Evolutionary conservation across 1,140 invertebrate species (phyloP), one percentile per base, ranked within the genome.

Genomic region (Samia ricini): DNA sequence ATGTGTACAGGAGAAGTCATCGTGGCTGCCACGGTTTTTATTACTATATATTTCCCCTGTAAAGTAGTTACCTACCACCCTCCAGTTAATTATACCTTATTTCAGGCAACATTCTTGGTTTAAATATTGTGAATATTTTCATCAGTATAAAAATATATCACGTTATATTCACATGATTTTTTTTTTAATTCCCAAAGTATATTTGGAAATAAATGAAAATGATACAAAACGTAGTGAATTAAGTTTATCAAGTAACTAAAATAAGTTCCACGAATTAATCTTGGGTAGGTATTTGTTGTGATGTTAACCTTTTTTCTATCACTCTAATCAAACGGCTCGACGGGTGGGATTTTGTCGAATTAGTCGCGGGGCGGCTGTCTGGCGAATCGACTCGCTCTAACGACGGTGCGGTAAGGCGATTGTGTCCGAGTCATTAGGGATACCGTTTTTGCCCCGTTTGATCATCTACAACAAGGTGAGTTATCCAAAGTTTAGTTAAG

Each of bases 371-470:
- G 33, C 18, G n/a, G 15, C 23, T 33, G 29, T 42, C 33, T 42
- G 1, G 33, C 33, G 36, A 24, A 55, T 55, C 55, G 29, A 33
- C 36, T 22, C 36, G 36, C 20, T 23, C 29, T 59, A 49, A 59
- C 57, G 57, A 59, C 19, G 57, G 22, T 19, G 26, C 12, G 21
- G 20, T 49, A 58, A 49, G 57, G 18, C 57, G 57, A 59, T 59
- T 59, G 36, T 49, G 57, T 50, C 57, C 57, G 57, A 49, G 21
- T 59, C 57, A 49, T 59, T 59, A 59, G 57, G 15, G 57, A 36
- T 50, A 49, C 57, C 22, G 33, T 56, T 56, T 56, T 56, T 56
- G 55, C 19, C 22, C 51, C n/a, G 20, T 52, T 23, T 52, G 10
- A 52, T 52, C 51, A 52, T 52, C 51, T 52, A 52, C 19, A 8